A percentile compares a stretch with the other conserved stretches of the same genome.
Evolutionary conservation across 2,888 invertebrate species (phyloP).

Genomic region (Drosophila atripex): DNA sequence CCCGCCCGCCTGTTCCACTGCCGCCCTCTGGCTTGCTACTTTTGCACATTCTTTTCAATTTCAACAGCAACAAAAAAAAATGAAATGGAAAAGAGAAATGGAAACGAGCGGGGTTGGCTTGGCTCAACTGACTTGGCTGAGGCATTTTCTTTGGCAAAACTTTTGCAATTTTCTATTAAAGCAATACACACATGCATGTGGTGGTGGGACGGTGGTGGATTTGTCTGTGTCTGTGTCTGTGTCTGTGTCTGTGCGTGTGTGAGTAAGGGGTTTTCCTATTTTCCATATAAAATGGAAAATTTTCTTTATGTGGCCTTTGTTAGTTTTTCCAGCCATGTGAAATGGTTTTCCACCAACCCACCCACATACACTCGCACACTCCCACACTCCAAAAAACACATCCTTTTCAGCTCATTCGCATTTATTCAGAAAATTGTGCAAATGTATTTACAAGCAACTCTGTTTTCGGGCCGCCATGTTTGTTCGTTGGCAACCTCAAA

Average conservation of each 20-base stretch:
- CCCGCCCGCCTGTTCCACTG: conserved; percentile 10
- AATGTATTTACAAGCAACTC: conserved; percentile 73
- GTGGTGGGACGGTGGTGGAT: conserved; percentile 38
- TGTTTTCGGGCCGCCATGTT: conserved; percentile 63
- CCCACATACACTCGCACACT: neutral
- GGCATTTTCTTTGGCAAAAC: conserved; percentile 79
- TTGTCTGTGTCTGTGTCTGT: conserved; percentile 50
- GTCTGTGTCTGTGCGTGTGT: conserved; percentile 31
- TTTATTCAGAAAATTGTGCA: conserved; percentile 73
- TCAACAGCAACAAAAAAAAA: conserved; percentile 35
- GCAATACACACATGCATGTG: conserved; percentile 73
- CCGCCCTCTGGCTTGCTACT: conserved; percentile 62
- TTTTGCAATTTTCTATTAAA: conserved; percentile 81
- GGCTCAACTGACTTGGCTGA: conserved; percentile 64
- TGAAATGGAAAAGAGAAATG: conserved; percentile 5
- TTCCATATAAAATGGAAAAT: conserved; percentile 74
- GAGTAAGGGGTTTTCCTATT: conserved; percentile 42
- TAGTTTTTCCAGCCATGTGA: conserved; percentile 63
- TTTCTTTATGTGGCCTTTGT: conserved; percentile 77
- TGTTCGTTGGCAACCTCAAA: conserved; percentile 72
- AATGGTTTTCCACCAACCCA: conserved; percentile 25
- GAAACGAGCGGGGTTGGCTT: conserved; percentile 54
- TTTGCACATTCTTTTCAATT: conserved; percentile 81
- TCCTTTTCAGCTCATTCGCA: conserved; percentile 45
- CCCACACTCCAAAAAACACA: neutral